Percentiles rank a stretch among this genome's conserved stretches.
These are phyloP conservation scores for Misgurnus mizolepis DNA, from an alignment of 2,113 vertebrate species.

Conservation along the genomic window DNA sequence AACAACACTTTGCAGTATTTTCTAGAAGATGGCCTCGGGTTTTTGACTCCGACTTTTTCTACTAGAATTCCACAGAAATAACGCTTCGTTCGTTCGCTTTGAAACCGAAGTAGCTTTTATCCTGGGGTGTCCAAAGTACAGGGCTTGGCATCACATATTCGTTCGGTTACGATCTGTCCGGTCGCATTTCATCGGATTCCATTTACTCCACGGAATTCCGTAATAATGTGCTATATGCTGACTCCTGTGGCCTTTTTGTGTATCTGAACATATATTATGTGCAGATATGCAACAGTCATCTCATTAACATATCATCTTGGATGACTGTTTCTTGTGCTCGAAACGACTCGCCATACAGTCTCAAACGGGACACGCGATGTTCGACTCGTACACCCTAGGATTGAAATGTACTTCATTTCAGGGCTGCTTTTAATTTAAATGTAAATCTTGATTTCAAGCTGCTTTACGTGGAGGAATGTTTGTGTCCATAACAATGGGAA, in stretches of 20 bases:
- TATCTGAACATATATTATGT: slow-evolving; percentile 68
- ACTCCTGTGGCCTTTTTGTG: slow-evolving; percentile 81
- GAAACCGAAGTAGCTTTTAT: slow-evolving; percentile 64
- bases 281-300: slow-evolving; percentile 77
- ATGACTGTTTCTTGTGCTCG: slow-evolving; percentile 62
- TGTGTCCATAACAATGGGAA: slow-evolving; percentile 67
- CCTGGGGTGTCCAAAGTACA: slow-evolving; percentile 62
- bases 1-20: slow-evolving; percentile 74
- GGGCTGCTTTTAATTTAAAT: slow-evolving; percentile 61
- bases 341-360: slow-evolving; percentile 60
- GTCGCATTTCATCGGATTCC: not conserved
- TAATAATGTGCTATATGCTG: slow-evolving; percentile 68
- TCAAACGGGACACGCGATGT: slow-evolving; percentile 43
- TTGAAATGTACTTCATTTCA: slow-evolving; percentile 66
- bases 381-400: slow-evolving; percentile 63
- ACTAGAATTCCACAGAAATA: slow-evolving; percentile 65
- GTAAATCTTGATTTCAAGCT: slow-evolving; percentile 68
- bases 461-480: slow-evolving; percentile 69
- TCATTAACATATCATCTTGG: slow-evolving; percentile 64
- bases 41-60: slow-evolving; percentile 74
- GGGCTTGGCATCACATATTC: slow-evolving; percentile 26
- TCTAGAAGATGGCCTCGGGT: slow-evolving; percentile 64
- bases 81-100: slow-evolving; percentile 58
- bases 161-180: not conserved
- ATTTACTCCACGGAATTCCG: slow-evolving; percentile 6